phyloP scores from a whole-genome alignment of 1,140 invertebrate genomes.

The Gerris buenoi region DNA sequence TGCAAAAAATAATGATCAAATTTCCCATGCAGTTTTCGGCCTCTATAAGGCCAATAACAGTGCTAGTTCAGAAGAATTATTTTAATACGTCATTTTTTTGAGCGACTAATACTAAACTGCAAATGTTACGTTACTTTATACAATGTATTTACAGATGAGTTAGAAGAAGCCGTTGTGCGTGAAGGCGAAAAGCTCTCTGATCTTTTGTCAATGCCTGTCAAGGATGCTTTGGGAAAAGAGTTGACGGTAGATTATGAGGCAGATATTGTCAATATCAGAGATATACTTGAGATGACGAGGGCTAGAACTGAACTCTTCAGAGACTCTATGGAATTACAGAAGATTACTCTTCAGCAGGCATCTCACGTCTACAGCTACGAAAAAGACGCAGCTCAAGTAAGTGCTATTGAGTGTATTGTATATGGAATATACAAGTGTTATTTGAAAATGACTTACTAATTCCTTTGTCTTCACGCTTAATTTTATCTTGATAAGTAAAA shows the following conservation, averaged over 20 bases:
- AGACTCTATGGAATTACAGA: conserved; percentile 52
- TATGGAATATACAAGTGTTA: no score
- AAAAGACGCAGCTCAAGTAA: conserved; percentile 50
- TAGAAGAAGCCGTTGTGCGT: conserved; percentile 49
- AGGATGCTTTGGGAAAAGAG: conserved; percentile 43
- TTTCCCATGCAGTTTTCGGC: no score
- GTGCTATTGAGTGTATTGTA: no score
- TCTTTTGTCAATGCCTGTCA: conserved; percentile 60
- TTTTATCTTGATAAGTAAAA: no score
- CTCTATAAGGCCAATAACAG: no score
- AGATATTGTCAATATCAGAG: conserved; percentile 52
- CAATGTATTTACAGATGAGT: conserved; percentile 37
- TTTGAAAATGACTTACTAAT: no score
- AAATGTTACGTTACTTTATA: no score
- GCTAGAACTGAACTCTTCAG: conserved; percentile 48
- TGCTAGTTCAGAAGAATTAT: no score
- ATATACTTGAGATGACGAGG: conserved; percentile 41
- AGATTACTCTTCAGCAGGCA: conserved; percentile 58
- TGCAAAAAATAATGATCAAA: no score
- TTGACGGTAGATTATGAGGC: conserved; percentile 50
- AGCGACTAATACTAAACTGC: no score
- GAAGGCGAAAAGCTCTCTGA: conserved; percentile 66
- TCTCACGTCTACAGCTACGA: conserved; percentile 58
- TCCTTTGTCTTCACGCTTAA: no score
- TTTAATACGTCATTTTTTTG: no score